Evolutionary conservation across 2,113 vertebrate genomes (phyloP).

Genomic region (Bufo gargarizans): DNA sequence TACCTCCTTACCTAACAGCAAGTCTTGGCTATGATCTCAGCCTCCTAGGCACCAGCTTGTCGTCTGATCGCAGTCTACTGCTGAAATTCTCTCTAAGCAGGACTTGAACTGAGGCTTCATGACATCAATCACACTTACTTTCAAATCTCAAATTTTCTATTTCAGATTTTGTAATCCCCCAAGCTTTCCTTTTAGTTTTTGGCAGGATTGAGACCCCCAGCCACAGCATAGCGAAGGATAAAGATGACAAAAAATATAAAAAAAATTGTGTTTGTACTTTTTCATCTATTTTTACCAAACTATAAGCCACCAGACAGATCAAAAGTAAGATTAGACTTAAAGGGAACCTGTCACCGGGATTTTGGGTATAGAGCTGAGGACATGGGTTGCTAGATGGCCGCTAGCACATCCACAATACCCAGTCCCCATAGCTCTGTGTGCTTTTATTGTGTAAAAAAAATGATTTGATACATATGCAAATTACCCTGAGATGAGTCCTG

Average conservation of each 20-base stretch:
- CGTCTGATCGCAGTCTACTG: not conserved
- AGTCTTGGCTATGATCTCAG: constrained; percentile 1
- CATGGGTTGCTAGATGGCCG: no score
- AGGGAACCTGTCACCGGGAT: no score
- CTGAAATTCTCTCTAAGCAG: not conserved
- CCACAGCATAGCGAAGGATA: not conserved
- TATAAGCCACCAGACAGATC: not conserved
- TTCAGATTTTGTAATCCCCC: not conserved
- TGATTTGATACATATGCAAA: no score
- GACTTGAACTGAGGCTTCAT: constrained; percentile 11
- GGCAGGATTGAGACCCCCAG: not conserved
- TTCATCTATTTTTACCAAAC: not conserved
- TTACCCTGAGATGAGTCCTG: no score
- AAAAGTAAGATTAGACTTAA: no score
- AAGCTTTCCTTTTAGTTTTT: constrained; percentile 1
- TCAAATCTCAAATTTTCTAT: constrained; percentile 11
- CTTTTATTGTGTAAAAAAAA: no score
- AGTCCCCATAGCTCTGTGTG: no score
- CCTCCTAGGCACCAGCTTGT: constrained; percentile 10
- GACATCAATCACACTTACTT: constrained; percentile 6
- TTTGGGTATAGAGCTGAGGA: no score
- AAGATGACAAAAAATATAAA: not conserved
- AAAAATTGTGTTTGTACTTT: not conserved
- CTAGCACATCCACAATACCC: no score
- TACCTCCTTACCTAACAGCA: not conserved